Evolutionary conservation across 1,140 invertebrate genomes (phyloP).

Genomic region (Heliothis virescens): DNA sequence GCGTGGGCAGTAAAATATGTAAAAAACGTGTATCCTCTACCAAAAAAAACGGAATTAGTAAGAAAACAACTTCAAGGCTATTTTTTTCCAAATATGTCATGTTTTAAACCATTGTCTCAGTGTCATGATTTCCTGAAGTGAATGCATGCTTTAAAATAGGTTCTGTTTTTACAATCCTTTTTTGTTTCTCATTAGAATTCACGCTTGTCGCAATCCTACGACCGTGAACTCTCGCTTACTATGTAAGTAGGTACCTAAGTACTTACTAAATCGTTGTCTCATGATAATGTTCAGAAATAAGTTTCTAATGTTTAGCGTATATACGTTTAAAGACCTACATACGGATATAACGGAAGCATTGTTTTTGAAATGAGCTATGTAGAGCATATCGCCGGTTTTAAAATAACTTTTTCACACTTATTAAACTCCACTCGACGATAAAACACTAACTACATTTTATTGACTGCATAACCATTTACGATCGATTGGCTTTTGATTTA

Average conservation of each 20-base stretch:
- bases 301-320: neutral
- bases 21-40: too few species aligned
- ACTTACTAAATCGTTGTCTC: neutral
- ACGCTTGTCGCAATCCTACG: neutral
- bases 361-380: slow-evolving; percentile 12
- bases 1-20: too few species aligned
- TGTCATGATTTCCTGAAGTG: neutral
- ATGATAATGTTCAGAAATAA: too few species aligned
- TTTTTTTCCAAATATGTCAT: too few species aligned
- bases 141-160: neutral
- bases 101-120: too few species aligned
- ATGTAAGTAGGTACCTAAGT: neutral
- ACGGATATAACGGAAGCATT: slow-evolving; percentile 6
- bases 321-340: neutral
- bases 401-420: slow-evolving; percentile 3
- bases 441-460: neutral
- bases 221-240: slow-evolving; percentile 12
- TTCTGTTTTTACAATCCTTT: too few species aligned
- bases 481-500: slow-evolving; percentile 23
- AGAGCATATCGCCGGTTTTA: slow-evolving; percentile 27
- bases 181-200: neutral
- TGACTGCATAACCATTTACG: neutral
- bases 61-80: too few species aligned
- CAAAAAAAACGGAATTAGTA: too few species aligned
- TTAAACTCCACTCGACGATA: neutral